Percentiles rank a stretch among this genome's conserved stretches.
phyloP scores from a whole-genome alignment of 2,888 invertebrate genomes.

The Urechis unicinctus region DNA sequence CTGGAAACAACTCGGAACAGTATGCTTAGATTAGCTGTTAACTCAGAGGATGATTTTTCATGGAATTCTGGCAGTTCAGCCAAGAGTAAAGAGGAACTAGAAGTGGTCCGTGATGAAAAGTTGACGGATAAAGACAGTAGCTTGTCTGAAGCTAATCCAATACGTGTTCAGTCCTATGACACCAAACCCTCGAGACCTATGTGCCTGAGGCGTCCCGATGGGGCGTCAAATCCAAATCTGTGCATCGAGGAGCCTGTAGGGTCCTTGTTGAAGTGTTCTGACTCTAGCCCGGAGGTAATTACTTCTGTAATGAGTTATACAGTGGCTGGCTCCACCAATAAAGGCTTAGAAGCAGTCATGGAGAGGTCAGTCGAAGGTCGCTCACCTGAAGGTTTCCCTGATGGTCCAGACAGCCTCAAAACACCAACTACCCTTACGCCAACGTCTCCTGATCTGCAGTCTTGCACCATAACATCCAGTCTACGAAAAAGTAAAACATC shows the following conservation, averaged over 20 bases:
- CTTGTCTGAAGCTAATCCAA: background rate
- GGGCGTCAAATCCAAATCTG: conserved; percentile 86
- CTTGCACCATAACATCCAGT: background rate
- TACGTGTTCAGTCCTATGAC: conserved; percentile 3
- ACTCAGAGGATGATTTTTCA: background rate
- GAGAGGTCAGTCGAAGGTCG: background rate
- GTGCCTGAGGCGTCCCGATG: conserved; percentile 79
- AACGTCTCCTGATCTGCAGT: too few species aligned
- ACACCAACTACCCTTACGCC: background rate
- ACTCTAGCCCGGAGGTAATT: background rate
- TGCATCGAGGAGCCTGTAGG: conserved; percentile 52
- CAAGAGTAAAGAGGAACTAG: too few species aligned
- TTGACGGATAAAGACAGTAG: background rate
- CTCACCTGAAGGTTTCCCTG: background rate
- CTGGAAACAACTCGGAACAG: conserved; percentile 24
- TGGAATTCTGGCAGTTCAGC: background rate
- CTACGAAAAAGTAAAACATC: background rate
- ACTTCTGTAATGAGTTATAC: background rate
- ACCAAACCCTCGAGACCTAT: conserved; percentile 36
- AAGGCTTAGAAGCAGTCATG: background rate
- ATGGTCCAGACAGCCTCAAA: background rate
- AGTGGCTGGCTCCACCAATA: background rate
- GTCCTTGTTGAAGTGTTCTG: background rate
- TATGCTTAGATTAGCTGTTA: background rate
- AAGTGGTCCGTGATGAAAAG: background rate